A percentile compares a stretch with the other conserved stretches of the same genome.
phyloP scores from a whole-genome alignment of 2,797 vertebrate genomes.

The Erethizon dorsatum region DNA sequence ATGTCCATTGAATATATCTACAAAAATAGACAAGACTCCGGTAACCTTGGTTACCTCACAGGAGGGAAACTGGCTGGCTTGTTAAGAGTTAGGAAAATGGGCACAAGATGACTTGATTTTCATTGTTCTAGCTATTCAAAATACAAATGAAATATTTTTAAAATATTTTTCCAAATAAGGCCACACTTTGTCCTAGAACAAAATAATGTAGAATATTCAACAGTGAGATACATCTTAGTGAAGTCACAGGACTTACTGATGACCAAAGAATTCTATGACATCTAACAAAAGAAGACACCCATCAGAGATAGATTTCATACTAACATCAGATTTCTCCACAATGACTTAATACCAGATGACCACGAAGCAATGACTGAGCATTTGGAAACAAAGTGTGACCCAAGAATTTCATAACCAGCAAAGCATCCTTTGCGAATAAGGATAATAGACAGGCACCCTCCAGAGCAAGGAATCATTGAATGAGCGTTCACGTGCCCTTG shows the following conservation, averaged over 20 bases:
- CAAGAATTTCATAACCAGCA: neutral
- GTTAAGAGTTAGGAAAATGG: neutral
- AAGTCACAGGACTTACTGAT: neutral
- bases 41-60: neutral
- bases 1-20: neutral
- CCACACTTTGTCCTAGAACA: neutral
- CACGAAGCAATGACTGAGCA: neutral
- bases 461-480: neutral
- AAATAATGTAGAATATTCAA: neutral
- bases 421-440: conserved; percentile 10
- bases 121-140: neutral
- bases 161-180: neutral
- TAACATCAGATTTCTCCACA: neutral
- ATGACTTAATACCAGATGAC: neutral
- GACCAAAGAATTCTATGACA: conserved; percentile 1
- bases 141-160: neutral
- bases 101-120: neutral
- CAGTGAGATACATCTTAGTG: neutral
- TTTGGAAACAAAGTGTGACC: neutral
- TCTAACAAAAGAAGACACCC: neutral
- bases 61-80: neutral
- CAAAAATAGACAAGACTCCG: neutral
- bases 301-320: neutral
- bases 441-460: neutral
- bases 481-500: neutral